These are phyloP conservation scores for Melolontha melolontha DNA, from an alignment of 2,888 invertebrate genomes.

Conservation along the genomic window DNA sequence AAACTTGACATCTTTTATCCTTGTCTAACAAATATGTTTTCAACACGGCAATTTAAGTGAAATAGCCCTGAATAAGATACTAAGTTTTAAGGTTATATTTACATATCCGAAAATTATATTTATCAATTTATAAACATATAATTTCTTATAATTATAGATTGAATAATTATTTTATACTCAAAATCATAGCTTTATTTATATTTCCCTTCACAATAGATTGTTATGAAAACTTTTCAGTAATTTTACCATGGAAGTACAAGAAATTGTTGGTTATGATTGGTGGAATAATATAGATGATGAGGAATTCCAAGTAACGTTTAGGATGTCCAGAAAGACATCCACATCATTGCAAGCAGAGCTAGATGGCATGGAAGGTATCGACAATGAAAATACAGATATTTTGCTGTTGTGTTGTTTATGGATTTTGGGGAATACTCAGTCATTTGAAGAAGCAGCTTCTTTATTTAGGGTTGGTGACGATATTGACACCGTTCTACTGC, in stretches of 20 bases:
- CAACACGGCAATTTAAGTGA: too few relatives aligned
- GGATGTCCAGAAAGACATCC: constrained; percentile 48
- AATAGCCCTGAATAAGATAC: too few relatives aligned
- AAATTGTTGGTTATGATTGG: constrained; percentile 39
- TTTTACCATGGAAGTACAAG: constrained; percentile 3
- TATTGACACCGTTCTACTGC: constrained; percentile 44
- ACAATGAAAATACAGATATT: constrained; percentile 45
- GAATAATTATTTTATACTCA: too few relatives aligned
- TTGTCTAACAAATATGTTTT: too few relatives aligned
- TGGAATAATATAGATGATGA: constrained; percentile 47
- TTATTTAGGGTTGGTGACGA: constrained; percentile 46
- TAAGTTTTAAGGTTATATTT: too few relatives aligned
- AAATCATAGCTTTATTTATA: too few relatives aligned
- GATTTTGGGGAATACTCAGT: constrained; percentile 49
- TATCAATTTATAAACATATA: too few relatives aligned
- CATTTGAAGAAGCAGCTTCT: constrained; percentile 46
- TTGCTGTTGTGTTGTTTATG: constrained; percentile 49
- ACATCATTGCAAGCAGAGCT: constrained; percentile 50
- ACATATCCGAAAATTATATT: too few relatives aligned
- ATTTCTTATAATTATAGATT: too few relatives aligned
- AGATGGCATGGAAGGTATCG: constrained; percentile 43
- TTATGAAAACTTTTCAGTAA: too few relatives aligned
- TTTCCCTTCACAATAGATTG: too few relatives aligned
- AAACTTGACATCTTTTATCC: too few relatives aligned
- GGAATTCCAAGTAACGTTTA: constrained; percentile 50